phyloP scores from a whole-genome alignment of 2,797 vertebrate genomes.

The Sphenopsis melanotis region DNA sequence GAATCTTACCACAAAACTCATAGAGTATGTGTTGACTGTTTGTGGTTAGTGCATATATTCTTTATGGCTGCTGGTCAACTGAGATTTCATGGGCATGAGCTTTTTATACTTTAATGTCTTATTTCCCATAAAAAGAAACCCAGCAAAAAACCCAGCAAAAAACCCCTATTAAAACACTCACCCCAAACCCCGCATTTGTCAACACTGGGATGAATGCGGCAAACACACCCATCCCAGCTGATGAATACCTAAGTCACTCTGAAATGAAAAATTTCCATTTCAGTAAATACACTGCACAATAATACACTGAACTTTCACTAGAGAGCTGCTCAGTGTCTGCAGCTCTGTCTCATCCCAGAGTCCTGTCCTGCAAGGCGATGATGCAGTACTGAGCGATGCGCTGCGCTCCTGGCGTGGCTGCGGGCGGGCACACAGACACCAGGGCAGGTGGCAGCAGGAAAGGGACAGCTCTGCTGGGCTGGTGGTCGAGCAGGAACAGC shows the following conservation, averaged over 20 bases:
- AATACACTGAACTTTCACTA: background rate
- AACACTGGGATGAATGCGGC: background rate
- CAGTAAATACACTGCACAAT: background rate
- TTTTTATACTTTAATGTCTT: background rate
- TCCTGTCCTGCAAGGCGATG: background rate
- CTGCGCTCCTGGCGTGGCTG: background rate
- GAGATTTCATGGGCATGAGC: background rate
- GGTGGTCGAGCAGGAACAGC: background rate
- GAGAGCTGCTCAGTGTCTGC: background rate
- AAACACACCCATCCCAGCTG: background rate
- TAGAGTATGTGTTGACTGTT: background rate
- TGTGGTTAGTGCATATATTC: background rate
- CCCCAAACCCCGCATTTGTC: background rate
- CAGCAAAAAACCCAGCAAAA: fast-evolving
- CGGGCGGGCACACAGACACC: background rate
- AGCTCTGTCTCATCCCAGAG: background rate
- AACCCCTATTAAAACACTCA: background rate
- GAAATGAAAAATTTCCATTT: constrained; percentile 21
- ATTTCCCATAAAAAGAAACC: background rate
- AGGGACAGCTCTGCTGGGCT: background rate
- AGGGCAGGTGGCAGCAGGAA: background rate
- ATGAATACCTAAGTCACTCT: background rate
- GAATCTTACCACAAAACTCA: background rate
- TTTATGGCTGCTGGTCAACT: background rate
- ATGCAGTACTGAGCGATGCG: background rate